Base-by-base conservation (phyloP, 2,113 vertebrate genomes). In the Microtus oregoni region DNA sequence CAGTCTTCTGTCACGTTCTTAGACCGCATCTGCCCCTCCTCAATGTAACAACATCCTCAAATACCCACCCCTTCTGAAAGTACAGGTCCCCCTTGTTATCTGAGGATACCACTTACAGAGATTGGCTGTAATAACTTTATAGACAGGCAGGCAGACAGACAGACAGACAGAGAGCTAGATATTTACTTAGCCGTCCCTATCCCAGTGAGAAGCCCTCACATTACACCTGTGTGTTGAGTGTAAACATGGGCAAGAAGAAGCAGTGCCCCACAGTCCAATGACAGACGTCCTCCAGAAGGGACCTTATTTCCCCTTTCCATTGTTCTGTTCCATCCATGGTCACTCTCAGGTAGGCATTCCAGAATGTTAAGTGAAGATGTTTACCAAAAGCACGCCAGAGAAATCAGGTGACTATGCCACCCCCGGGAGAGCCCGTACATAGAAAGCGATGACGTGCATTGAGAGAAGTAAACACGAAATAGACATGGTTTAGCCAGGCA, bases 191-290 rank as follows among this genome's bases (percentile, higher is more conserved):
- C 4, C 78, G 10, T 77, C 44, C 90, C 50, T 78, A 50, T 55
- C 83, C 38, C 94, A 87, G 47, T 79, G 44, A 96, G 67, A 93
- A 93, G 61, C 11, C 77, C 41, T 79, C 20, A 22, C 24, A 86
- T 81, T 38, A 76, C 86, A 76, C 50, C 10, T 75, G 63, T 50
- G 68, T 75, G 14, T 44, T 77, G 41, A 35, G 32, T 3, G 10
- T 55, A 95, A 67, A 94, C 50, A 3, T 3, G 78, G 28, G 28
- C 7, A 19, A 83, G 41, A 79, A 41, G 35, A 50, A 20, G 20
- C 4, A 22, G 24, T 28, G 17, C n/a, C 22, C 22, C 41, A 12
- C 0, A 4, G 17, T 83, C 91, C 58, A 32, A 35, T 30, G 52
- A 58, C 68, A 55, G 26, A 67, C 65, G 4, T 32, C 79, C 47